Evolutionary conservation across 1,140 invertebrate genomes (phyloP).

Genomic region (Pygmarrhopalites habei): DNA sequence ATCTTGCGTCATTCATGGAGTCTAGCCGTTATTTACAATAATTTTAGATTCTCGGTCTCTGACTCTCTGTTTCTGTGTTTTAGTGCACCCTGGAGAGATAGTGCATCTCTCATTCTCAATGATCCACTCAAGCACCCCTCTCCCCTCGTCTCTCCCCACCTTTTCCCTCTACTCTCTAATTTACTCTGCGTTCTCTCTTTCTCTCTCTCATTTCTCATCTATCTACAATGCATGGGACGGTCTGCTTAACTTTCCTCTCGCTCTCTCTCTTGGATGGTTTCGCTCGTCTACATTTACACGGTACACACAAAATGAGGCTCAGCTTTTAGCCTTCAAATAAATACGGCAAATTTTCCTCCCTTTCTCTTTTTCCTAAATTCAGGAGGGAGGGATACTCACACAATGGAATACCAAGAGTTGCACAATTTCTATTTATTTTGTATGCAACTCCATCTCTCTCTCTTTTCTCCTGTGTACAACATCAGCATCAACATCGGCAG

Average conservation of each 20-base stretch:
- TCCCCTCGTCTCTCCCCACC: too few relatives aligned
- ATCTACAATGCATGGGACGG: too few relatives aligned
- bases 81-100: slow-evolving; percentile 6
- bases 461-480: background rate
- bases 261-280: background rate
- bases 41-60: slow-evolving; percentile 12
- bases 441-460: slow-evolving; percentile 4
- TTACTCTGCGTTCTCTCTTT: background rate
- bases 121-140: slow-evolving; percentile 13
- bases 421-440: slow-evolving; percentile 8
- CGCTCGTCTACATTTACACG: too few relatives aligned
- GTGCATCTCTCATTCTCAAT: slow-evolving; percentile 14
- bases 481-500: background rate
- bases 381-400: too few relatives aligned
- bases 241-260: background rate
- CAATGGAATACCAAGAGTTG: background rate
- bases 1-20: slow-evolving; percentile 11
- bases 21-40: slow-evolving; percentile 9
- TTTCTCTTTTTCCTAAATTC: too few relatives aligned
- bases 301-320: too few relatives aligned
- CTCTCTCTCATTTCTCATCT: background rate
- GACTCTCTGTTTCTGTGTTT: background rate
- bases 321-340: too few relatives aligned
- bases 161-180: slow-evolving; percentile 8
- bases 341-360: too few relatives aligned